These are phyloP conservation scores for Brienomyrus brachyistius DNA, from an alignment of 2,113 vertebrate genomes.

Conservation along the genomic window DNA sequence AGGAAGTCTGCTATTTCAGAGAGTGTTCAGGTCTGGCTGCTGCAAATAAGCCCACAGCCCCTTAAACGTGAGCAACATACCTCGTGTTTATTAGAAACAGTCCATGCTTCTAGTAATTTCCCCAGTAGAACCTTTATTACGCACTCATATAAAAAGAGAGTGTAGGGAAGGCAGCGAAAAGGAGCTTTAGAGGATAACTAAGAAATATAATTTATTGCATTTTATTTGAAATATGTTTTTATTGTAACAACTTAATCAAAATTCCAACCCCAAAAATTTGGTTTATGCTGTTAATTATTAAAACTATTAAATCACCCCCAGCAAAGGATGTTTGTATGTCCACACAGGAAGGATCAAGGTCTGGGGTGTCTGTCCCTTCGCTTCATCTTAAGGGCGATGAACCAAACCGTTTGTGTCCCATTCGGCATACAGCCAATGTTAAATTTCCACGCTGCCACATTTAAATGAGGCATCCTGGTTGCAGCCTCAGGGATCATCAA, in stretches of 20 bases:
- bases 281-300: neutral
- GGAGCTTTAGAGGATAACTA: neutral
- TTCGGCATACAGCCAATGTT: neutral
- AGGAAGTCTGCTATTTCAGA: neutral
- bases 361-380: neutral
- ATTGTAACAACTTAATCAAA: neutral
- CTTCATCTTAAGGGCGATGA: neutral
- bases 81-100: neutral
- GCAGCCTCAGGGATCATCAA: neutral
- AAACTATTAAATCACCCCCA: neutral
- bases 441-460: neutral
- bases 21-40: neutral
- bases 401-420: neutral
- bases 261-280: neutral
- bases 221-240: neutral
- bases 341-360: neutral
- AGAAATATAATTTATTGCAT: neutral
- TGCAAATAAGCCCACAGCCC: neutral
- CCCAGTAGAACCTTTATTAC: neutral
- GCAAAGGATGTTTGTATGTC: neutral
- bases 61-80: neutral
- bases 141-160: neutral
- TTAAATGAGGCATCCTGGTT: neutral
- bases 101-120: neutral
- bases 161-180: neutral